Conservation (phyloP, 2,113 vertebrate genomes). For the Xiphophorus couchianus region DNA sequence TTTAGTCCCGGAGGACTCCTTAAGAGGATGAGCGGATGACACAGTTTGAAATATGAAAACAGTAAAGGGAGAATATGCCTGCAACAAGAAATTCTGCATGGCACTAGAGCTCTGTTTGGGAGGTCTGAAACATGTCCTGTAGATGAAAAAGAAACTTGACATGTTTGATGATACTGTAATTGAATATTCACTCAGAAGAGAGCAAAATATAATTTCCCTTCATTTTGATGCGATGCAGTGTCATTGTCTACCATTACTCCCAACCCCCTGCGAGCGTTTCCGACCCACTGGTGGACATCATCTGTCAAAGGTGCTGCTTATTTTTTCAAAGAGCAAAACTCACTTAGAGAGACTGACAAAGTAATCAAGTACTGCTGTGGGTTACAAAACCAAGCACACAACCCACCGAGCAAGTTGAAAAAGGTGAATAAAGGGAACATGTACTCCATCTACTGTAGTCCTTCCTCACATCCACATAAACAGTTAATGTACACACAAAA, state of each 20-base stretch:
- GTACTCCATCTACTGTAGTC: constrained; percentile 38
- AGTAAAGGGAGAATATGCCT: constrained; percentile 17
- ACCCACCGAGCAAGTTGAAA: constrained; percentile 77
- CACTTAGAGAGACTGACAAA: constrained; percentile 79
- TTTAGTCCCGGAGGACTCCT: constrained; percentile 36
- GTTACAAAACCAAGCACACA: constrained; percentile 75
- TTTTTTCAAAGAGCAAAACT: constrained; percentile 60
- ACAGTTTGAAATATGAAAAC: constrained; percentile 20
- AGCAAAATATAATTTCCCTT: constrained; percentile 54
- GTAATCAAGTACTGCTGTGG: constrained; percentile 76
- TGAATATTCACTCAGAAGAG: constrained; percentile 40
- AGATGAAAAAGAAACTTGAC: constrained; percentile 8
- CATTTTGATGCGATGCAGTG: constrained; percentile 25
- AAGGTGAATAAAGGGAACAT: constrained; percentile 59
- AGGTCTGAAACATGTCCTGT: constrained; percentile 20
- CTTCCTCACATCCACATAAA: constrained; percentile 22
- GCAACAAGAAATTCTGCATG: neutral
- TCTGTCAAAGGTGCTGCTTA: constrained; percentile 55
- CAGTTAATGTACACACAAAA: neutral
- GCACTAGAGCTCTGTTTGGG: constrained; percentile 22
- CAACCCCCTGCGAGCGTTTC: constrained; percentile 5
- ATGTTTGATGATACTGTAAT: constrained; percentile 11
- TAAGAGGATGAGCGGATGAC: constrained; percentile 28
- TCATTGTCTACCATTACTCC: constrained; percentile 24
- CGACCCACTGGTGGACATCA: constrained; percentile 43